A percentile compares a stretch with the other conserved stretches of the same genome.
phyloP scores from a whole-genome alignment of 2,888 invertebrate species.

The Oscheius sp. region DNA sequence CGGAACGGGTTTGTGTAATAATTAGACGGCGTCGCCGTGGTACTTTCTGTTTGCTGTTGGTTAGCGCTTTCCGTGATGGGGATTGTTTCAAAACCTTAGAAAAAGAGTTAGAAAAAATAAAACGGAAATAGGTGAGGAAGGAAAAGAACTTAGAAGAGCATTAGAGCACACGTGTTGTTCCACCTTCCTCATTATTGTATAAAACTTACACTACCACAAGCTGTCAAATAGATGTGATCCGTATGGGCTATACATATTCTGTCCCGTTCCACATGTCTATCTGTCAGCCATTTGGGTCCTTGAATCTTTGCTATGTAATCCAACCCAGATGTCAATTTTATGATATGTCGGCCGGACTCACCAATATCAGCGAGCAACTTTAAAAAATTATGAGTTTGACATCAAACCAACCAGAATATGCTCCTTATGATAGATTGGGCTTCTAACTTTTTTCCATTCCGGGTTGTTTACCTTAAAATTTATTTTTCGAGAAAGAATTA shows the following conservation, averaged over 20 bases:
- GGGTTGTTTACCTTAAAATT: conserved; percentile 36
- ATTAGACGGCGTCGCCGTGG: not conserved
- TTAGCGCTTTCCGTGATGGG: not conserved
- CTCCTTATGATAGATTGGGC: conserved; percentile 48
- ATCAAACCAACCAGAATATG: conserved; percentile 41
- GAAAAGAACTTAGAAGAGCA: not conserved
- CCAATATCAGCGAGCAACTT: conserved; percentile 12
- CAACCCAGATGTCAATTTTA: conserved; percentile 43
- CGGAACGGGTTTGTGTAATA: not conserved
- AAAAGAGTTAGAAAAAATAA: not conserved
- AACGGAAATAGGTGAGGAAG: not conserved
- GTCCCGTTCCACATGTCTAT: conserved; percentile 45
- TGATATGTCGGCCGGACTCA: conserved; percentile 36
- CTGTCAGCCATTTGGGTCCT: conserved; percentile 49
- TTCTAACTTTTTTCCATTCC: conserved; percentile 41
- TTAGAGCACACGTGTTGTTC: not conserved
- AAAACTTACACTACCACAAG: conserved; percentile 47
- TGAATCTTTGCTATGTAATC: conserved; percentile 54
- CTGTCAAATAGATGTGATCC: conserved; percentile 52
- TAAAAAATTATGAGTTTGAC: not conserved
- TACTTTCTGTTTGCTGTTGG: not conserved
- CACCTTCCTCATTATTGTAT: not conserved
- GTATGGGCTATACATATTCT: conserved; percentile 49
- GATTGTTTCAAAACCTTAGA: conserved; percentile 13
- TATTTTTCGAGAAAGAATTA: not conserved